phyloP scores from a whole-genome alignment of 2,797 vertebrate species.

The Leuciscus waleckii region DNA sequence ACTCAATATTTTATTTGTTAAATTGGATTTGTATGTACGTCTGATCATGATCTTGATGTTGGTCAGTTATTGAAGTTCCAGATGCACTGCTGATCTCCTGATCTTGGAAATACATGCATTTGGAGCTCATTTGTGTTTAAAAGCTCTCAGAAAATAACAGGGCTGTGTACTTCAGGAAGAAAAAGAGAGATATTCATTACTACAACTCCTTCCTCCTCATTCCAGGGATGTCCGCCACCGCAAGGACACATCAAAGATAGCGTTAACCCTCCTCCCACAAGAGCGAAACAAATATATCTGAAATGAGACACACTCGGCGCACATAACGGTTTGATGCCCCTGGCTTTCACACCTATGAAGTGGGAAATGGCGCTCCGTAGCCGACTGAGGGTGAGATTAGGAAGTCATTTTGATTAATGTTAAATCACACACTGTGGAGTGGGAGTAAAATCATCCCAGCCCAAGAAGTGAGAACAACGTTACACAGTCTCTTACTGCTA shows the following conservation, averaged over 20 bases:
- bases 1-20: not conserved
- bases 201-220: conserved; percentile 36
- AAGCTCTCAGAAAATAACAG: not conserved
- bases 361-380: not conserved
- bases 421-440: conserved; percentile 33
- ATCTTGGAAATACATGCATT: not conserved
- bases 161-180: not conserved
- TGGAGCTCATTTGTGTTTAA: not conserved
- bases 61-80: not conserved
- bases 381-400: conserved; percentile 23
- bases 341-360: conserved; percentile 33
- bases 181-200: conserved; percentile 50
- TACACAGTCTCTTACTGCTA: conserved; percentile 1
- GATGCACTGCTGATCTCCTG: not conserved
- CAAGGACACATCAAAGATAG: conserved; percentile 31
- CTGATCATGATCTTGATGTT: not conserved
- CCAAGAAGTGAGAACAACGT: conserved; percentile 10
- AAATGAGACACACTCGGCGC: conserved; percentile 17
- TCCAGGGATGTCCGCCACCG: not conserved
- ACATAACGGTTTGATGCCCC: conserved; percentile 7
- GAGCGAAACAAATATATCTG: conserved; percentile 22
- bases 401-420: conserved; percentile 50
- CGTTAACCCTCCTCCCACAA: conserved; percentile 44
- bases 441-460: conserved; percentile 15
- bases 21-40: not conserved